Evolutionary conservation across 2,113 vertebrate species (phyloP).

Genomic region (Orientallactaga bullata): DNA sequence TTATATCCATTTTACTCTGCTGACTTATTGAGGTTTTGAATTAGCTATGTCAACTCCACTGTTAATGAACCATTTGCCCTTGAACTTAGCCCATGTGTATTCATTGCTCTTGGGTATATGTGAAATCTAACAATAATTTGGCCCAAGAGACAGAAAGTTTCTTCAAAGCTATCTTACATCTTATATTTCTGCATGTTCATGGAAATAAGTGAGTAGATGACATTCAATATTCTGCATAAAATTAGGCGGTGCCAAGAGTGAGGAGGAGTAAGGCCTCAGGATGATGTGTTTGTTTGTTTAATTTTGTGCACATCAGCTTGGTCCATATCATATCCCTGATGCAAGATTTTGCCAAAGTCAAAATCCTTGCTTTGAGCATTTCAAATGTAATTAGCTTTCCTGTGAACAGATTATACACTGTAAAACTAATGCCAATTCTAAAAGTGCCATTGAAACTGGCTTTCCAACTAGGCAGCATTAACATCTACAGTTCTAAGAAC

Average conservation of each 20-base stretch:
- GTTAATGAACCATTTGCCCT: background rate
- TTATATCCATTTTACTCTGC: background rate
- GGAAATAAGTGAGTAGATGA: background rate
- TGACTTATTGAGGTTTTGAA: constrained; percentile 29
- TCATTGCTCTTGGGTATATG: background rate
- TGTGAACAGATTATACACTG: constrained; percentile 25
- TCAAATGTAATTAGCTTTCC: background rate
- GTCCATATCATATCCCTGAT: background rate
- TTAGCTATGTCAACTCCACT: background rate
- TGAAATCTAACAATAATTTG: background rate
- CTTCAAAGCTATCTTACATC: constrained; percentile 7
- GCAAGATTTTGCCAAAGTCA: background rate
- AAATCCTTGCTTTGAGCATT: constrained; percentile 24
- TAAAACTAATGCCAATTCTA: constrained; percentile 34
- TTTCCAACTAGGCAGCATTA: constrained; percentile 48
- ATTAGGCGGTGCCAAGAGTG: background rate
- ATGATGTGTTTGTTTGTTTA: background rate
- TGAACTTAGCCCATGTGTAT: background rate
- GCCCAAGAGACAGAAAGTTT: background rate
- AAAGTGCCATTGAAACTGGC: constrained; percentile 51
- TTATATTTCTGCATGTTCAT: background rate
- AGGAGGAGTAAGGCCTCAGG: background rate
- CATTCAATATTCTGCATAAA: background rate
- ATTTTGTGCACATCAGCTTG: background rate
- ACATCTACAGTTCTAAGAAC: constrained; percentile 6